Evolutionary conservation across 2,888 invertebrate genomes (phyloP), one percentile per base, ranked within the genome.

Genomic region (Griposia aprilina): DNA sequence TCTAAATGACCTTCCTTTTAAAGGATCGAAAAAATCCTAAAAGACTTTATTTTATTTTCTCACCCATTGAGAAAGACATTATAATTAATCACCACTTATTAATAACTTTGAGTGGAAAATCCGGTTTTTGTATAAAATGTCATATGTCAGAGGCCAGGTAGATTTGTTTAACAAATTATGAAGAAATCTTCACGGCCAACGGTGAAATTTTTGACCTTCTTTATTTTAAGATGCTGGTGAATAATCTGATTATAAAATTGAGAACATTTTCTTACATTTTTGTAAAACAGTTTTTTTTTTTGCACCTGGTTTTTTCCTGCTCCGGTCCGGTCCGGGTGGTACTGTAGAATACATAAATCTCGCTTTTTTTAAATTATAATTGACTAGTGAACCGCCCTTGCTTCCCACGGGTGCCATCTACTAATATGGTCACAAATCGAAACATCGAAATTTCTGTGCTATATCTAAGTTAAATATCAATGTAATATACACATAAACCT

Each of bases 141-240:
- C 88, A 86, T 10, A 77, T 45, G 88, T 82, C 90, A 87, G 73
- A 81, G 84, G 89, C 81, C 86, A 87, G 41, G 36, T 30, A 50
- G 59, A 59, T 86, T 84, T 81, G 84, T 41, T 79, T 84, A 73
- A 80, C 78, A 85, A 88, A 87, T 88, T 78, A 80, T 74, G 67
- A 74, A 85, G 81, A 81, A 78, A 78, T 70, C 62, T n/a, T 74
- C 72, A 88, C 86, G 85, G 86, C 83, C 76, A 85, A 30, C 20
- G 48, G 89, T 75, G 88, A 88, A 88, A 89, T 80, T 85, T 59
- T n/a, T 86, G 78, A 86, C 85, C 86, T 80, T 87, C 55, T 4
- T 41, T 15, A 48, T 30, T n/a, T 26, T n/a, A 36, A 50, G n/a
- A 68, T 6, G 50, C 20, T 57, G 17, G 30, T 50, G 62, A 67